Evolutionary conservation across 2,113 vertebrate species (phyloP).

Genomic region (Solenodon paradoxus): DNA sequence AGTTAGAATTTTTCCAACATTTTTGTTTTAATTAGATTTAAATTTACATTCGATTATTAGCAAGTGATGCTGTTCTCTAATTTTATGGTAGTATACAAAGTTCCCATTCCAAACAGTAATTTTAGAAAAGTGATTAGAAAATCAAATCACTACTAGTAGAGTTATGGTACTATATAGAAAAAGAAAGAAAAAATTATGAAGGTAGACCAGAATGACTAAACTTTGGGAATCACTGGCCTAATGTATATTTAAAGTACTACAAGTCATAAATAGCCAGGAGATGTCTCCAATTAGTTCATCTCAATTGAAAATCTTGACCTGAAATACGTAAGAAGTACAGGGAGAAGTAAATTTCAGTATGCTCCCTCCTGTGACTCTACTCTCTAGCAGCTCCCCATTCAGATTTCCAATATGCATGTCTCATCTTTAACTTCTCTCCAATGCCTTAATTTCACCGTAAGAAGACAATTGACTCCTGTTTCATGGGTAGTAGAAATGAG

Average conservation of each 20-base stretch:
- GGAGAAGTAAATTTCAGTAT: background rate
- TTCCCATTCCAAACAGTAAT: background rate
- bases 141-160: background rate
- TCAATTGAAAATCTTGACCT: background rate
- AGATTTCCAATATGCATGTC: background rate
- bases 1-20: background rate
- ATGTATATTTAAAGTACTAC: background rate
- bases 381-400: background rate
- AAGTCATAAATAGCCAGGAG: background rate
- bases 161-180: background rate
- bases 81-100: background rate
- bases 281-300: background rate
- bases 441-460: background rate
- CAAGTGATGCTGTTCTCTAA: background rate
- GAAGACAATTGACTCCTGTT: background rate
- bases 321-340: background rate
- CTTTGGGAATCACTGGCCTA: background rate
- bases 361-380: background rate
- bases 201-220: background rate
- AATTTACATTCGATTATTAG: background rate
- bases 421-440: background rate
- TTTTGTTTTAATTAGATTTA: background rate
- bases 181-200: background rate
- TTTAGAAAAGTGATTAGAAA: constrained; percentile 1
- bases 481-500: background rate